Percentiles rank a stretch among this genome's conserved stretches.
phyloP scores from a whole-genome alignment of 1,140 invertebrate genomes.

The Drosophila pandora region DNA sequence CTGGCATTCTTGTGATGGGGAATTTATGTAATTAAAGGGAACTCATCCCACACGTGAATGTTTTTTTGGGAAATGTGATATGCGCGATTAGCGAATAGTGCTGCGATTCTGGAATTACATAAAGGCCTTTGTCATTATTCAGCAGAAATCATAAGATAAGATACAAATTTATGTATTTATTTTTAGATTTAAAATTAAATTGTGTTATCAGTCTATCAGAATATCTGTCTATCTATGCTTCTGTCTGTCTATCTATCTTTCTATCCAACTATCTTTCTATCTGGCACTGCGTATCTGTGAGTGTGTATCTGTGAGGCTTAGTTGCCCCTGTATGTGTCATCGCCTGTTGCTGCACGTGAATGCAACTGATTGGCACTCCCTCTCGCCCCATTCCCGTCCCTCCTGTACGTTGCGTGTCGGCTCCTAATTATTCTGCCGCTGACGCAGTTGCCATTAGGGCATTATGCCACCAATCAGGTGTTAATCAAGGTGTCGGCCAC shows the following conservation, averaged over 20 bases:
- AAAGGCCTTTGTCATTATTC: too few species aligned
- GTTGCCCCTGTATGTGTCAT: neutral
- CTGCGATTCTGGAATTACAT: too few species aligned
- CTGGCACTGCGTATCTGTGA: neutral
- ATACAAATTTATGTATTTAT: too few species aligned
- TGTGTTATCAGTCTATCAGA: too few species aligned
- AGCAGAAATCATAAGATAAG: too few species aligned
- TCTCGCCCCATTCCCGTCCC: neutral
- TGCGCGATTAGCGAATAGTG: neutral
- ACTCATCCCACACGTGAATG: neutral
- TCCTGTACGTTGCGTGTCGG: neutral
- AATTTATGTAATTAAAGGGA: neutral
- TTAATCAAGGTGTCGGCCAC: slow-evolving; percentile 7
- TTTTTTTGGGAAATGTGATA: neutral
- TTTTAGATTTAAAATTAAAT: too few species aligned
- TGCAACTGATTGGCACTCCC: slow-evolving; percentile 3
- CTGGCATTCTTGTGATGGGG: neutral
- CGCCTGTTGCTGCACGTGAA: slow-evolving; percentile 53
- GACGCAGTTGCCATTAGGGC: neutral
- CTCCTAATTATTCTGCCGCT: neutral
- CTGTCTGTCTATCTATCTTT: neutral
- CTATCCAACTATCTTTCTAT: neutral
- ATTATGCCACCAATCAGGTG: slow-evolving; percentile 7
- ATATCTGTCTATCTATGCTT: too few species aligned
- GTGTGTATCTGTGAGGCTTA: slow-evolving; percentile 5